Base-by-base conservation (phyloP, 2,888 invertebrate genomes). In the Pteria penguin region DNA sequence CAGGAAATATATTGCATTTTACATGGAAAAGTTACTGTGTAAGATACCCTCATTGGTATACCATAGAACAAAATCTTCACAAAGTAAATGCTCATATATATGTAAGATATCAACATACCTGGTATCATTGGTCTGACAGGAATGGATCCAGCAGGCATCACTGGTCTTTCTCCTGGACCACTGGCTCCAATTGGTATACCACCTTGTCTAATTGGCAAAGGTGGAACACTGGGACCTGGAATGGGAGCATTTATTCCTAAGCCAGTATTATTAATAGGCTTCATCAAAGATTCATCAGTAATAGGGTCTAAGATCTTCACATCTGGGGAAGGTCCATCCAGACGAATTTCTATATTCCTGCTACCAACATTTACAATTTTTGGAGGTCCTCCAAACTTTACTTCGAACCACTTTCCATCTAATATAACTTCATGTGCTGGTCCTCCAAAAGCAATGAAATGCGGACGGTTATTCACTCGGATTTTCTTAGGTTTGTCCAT, bases 301-400 rank as follows among this genome's bases (percentile, higher is more conserved):
- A 82, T 77, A 52, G 76, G 76, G 54, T 87, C 87, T n/a, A 91
- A 81, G 77, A 99, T 97, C 91, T 96, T 96, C 0, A 99, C 98
- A 92, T 97, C 97, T 0, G 99, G 99, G 2, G 97, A 95, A 0
- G 97, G 97, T 0, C 98, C 98, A 31, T 84, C 83, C 8, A 99
- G 93, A 87, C 96, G 95, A 0, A 99, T 94, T 60, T 94, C 93
- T 78, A 96, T 94, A n/a, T 95, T 94, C 78, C 95, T 95, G 1
- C 95, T 96, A 75, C 96, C 95, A 52, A 98, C 94, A 58, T 96
- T 95, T 11, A 98, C 95, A 1, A 95, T 94, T 63, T 97, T 94
- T 0, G 97, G 95, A 61, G 96, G 95, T 0, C 97, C 97, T 36
- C 96, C 97, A 91, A 99, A 99, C 92, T 96, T 96, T 86, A 97